Evolutionary conservation across 2,888 invertebrate genomes (phyloP).

Genomic region (Hetaerina titia): DNA sequence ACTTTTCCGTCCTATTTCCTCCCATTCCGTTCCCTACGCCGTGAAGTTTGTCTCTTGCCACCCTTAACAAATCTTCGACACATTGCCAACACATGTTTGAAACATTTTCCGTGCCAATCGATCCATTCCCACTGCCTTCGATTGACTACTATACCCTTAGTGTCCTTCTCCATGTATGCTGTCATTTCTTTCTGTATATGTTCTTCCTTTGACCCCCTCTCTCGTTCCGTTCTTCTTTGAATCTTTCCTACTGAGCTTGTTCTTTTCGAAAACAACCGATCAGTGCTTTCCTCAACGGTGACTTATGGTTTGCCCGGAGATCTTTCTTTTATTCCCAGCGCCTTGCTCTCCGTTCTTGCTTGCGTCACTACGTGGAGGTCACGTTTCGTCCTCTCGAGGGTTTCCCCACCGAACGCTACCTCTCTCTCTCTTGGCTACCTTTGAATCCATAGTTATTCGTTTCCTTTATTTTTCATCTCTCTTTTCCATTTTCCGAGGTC

Average conservation of each 20-base stretch:
- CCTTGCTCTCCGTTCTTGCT: not conserved
- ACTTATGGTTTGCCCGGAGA: not conserved
- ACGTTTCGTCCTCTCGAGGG: not conserved
- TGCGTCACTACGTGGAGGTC: not conserved
- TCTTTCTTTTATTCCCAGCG: not conserved
- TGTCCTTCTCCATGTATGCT: not conserved
- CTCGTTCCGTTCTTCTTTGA: not conserved
- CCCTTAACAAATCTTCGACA: not conserved
- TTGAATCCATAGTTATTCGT: not conserved
- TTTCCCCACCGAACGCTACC: not conserved
- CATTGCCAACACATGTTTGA: not conserved
- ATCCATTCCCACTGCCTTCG: not conserved
- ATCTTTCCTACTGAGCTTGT: not conserved
- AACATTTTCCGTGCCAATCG: not conserved
- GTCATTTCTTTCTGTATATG: not conserved
- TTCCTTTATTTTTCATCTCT: not conserved
- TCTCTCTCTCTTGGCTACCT: not conserved
- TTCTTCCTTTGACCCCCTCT: not conserved
- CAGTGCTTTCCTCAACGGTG: not conserved
- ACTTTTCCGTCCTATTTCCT: not conserved
- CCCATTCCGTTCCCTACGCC: not conserved
- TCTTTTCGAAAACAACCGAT: not conserved
- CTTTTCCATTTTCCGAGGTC: not conserved
- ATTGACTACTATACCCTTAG: not conserved
- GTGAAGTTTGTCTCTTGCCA: not conserved